Base-by-base conservation (phyloP, 2,888 invertebrate species). In the Sesia bembeciformis region DNA sequence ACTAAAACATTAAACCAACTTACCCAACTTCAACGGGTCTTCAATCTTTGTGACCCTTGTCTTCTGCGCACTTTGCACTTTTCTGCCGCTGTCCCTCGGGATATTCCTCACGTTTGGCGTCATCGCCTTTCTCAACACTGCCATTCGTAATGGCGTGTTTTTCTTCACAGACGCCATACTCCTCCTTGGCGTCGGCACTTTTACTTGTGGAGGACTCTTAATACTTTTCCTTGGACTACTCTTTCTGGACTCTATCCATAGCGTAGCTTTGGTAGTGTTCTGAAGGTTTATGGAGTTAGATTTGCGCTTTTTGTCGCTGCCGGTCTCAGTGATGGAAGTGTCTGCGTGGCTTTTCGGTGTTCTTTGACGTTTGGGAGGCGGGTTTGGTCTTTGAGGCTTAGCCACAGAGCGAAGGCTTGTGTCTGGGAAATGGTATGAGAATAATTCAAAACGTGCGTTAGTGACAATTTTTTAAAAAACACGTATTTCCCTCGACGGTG, bases 181-280 rank as follows among this genome's bases (percentile, higher is more conserved):
- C 42, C 7, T 42, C 42, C 42, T 42, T 39, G 49, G 41, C 6
- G 58, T 56, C 40, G 56, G 40, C 4, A 42, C 8, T n/a, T 49
- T 53, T 23, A 23, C 23, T 23, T 23, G 23, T 23, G 23, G 52
- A 40, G 50, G 3, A 40, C 39, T 49, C 57, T 53, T 56, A 4
- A 6, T 40, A n/a, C 56, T 52, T 42, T 58, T 66, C 52, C 67
- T 55, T 0, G 73, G 71, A 39, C 67, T 67, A 3, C 58, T 55
- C 66, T 78, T 79, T 7, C 84, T 67, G 1, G 82, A 82, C 65
- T 83, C 81, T 51, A 84, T 83, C 86, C 86, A 85, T 40, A 78
- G 66, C 40, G 76, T 67, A 3, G 86, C 85, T 58, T 83, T 78
- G 0, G 81, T 81, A 1, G 79, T 71, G 57, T 57, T 50, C 39